Conservation (phyloP, 1,140 invertebrate species). For the Aphelinus certus region DNA sequence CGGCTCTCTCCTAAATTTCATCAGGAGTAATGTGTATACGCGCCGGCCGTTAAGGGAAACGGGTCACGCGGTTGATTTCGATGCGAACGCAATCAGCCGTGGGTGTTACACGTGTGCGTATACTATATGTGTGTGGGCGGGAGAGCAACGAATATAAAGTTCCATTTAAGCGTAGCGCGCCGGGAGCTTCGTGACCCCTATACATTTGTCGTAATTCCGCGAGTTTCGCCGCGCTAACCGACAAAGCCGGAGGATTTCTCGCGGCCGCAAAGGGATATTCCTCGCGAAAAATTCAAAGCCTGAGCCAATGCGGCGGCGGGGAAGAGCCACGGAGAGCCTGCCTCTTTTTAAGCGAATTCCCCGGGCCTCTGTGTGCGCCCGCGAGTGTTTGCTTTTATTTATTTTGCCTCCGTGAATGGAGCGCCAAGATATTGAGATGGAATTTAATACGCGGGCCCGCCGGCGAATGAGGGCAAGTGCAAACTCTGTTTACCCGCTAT, state of each 20-base stretch:
- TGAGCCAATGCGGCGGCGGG: conserved; percentile 17
- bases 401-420: no score
- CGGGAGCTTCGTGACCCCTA: conserved; percentile 29
- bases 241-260: conserved; percentile 17
- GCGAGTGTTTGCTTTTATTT: no score
- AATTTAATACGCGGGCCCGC: no score
- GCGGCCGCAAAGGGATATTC: conserved; percentile 14
- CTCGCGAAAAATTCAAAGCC: conserved; percentile 21
- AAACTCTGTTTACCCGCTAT: no score
- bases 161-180: conserved; percentile 25
- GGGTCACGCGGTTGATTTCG: background rate
- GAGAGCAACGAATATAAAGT: conserved; percentile 21
- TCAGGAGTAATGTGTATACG: no score
- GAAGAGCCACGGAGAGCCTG: no score
- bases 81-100: conserved; percentile 7
- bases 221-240: conserved; percentile 35
- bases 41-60: no score
- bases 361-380: no score
- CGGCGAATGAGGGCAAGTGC: no score
- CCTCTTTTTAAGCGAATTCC: no score
- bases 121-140: background rate
- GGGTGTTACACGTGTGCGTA: background rate
- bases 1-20: no score
- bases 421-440: no score
- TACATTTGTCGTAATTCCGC: conserved; percentile 31